Conservation (phyloP, 1,140 invertebrate species). For the Mya arenaria region DNA sequence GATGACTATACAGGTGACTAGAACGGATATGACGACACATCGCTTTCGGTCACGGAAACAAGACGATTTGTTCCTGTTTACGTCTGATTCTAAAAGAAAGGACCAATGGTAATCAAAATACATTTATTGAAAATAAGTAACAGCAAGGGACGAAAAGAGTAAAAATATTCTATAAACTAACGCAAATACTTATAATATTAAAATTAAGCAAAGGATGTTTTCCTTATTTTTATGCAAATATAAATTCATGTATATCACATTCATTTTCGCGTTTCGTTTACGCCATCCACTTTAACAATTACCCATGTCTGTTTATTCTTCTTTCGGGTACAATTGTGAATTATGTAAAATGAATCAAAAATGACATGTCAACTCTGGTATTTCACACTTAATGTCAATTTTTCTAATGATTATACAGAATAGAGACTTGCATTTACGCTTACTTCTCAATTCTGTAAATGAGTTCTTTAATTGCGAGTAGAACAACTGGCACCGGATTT, state of each 20-base stretch:
- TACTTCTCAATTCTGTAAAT: too few relatives aligned
- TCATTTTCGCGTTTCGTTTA: too few relatives aligned
- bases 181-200: background rate
- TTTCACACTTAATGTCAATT: too few relatives aligned
- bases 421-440: too few relatives aligned
- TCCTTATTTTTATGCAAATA: background rate
- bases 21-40: constrained; percentile 51
- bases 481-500: too few relatives aligned
- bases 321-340: too few relatives aligned
- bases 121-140: background rate
- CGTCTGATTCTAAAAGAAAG: constrained; percentile 34
- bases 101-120: background rate
- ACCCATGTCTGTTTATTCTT: too few relatives aligned
- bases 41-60: constrained; percentile 47
- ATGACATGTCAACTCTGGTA: too few relatives aligned
- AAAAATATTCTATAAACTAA: background rate
- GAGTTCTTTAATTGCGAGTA: too few relatives aligned
- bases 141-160: background rate
- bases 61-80: background rate
- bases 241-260: background rate
- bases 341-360: too few relatives aligned
- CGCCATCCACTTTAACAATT: too few relatives aligned
- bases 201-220: background rate
- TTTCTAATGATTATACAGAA: too few relatives aligned
- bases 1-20: constrained; percentile 27